These are phyloP conservation scores for Platysteira castanea DNA, from an alignment of 2,113 vertebrate species.

Conservation along the genomic window DNA sequence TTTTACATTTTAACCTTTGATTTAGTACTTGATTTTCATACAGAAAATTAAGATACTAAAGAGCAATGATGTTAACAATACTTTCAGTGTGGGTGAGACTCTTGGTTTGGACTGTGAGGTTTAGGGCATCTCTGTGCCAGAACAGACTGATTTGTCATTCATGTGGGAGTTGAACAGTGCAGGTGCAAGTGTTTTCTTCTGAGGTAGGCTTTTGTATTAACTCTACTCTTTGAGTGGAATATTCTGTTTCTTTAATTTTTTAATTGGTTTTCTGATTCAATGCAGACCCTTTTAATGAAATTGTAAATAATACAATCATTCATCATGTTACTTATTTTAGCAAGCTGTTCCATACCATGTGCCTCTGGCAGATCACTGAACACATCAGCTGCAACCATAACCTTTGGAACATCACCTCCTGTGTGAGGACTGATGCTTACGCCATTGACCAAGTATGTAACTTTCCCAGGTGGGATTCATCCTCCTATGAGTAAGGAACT, in stretches of 20 bases:
- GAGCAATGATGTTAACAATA: neutral
- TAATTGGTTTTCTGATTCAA: neutral
- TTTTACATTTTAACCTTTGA: neutral
- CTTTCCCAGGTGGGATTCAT: neutral
- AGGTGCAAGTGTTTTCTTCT: neutral
- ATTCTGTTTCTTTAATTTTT: neutral
- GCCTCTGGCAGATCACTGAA: neutral
- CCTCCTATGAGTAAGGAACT: neutral
- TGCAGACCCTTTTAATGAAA: neutral
- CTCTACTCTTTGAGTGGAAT: neutral
- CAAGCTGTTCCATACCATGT: neutral
- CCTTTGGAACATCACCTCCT: neutral
- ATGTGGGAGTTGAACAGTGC: neutral
- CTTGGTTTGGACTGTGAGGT: neutral
- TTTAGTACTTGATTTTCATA: neutral
- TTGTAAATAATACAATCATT: neutral
- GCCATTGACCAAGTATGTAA: neutral
- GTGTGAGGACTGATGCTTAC: neutral
- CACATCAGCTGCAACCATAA: neutral
- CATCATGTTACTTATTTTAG: neutral
- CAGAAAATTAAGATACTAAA: neutral
- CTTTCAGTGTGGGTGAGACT: neutral
- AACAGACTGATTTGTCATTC: neutral
- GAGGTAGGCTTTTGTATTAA: neutral
- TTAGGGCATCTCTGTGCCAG: neutral